Conservation (phyloP, 1,140 invertebrate species). For the Zaprionus inermis region DNA sequence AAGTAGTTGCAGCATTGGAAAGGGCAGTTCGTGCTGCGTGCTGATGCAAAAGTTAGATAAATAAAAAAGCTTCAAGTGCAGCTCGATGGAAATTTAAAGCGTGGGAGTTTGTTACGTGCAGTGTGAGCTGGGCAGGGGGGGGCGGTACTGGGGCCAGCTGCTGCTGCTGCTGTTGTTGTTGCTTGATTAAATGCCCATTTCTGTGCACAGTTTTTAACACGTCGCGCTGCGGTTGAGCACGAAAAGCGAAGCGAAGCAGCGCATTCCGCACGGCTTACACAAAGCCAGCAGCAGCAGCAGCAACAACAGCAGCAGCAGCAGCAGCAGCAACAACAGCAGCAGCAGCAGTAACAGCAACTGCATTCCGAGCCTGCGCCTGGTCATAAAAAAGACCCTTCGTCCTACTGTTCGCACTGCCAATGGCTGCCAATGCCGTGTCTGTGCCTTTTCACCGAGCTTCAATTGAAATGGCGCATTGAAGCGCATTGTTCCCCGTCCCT, state of each 20-base stretch:
- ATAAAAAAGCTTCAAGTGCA: slow-evolving; percentile 69
- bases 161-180: slow-evolving; percentile 8
- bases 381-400: slow-evolving; percentile 31
- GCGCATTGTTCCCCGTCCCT: slow-evolving; percentile 27
- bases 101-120: slow-evolving; percentile 52
- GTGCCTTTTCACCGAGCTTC: slow-evolving; percentile 26
- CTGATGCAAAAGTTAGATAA: slow-evolving; percentile 80
- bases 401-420: slow-evolving; percentile 52
- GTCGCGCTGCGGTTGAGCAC: slow-evolving; percentile 26
- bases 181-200: slow-evolving; percentile 69
- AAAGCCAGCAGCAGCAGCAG: slow-evolving; percentile 19
- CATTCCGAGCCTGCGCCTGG: not conserved
- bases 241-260: not conserved
- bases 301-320: not conserved
- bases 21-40: slow-evolving; percentile 55
- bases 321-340: slow-evolving; percentile 19
- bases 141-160: not conserved
- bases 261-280: slow-evolving; percentile 3
- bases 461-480: slow-evolving; percentile 65
- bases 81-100: slow-evolving; percentile 54
- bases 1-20: not conserved
- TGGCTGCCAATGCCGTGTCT: slow-evolving; percentile 19
- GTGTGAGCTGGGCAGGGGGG: not conserved
- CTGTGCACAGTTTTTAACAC: slow-evolving; percentile 73
- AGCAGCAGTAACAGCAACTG: slow-evolving; percentile 19